A percentile compares a stretch with the other conserved stretches of the same genome.
These are phyloP conservation scores for Calcarius lapponicus DNA, from an alignment of 2,797 vertebrate species.

Conservation along the genomic window DNA sequence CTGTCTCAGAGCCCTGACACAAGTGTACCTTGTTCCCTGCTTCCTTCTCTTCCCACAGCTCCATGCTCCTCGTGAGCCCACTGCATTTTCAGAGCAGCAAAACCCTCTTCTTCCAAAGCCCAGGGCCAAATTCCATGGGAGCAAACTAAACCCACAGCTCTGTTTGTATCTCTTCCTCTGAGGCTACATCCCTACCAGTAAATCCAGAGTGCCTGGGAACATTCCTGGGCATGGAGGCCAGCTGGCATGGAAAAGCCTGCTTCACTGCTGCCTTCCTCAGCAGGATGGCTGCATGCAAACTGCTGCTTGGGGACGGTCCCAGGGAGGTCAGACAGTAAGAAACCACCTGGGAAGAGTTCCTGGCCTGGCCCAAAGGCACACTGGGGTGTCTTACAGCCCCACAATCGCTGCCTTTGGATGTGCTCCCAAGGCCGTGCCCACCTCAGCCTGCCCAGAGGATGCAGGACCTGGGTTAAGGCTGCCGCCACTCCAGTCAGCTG, in stretches of 20 bases:
- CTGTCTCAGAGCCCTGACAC: neutral
- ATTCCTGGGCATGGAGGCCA: conserved; percentile 20
- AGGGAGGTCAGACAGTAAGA: neutral
- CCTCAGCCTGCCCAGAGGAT: neutral
- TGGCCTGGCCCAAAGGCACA: neutral
- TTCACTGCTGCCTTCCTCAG: neutral
- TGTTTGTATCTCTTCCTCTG: conserved; percentile 19
- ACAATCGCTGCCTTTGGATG: neutral
- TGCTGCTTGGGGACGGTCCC: neutral
- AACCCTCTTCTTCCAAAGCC: conserved; percentile 6
- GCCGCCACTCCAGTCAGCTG: neutral
- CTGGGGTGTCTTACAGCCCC: neutral
- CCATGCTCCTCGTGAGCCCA: neutral
- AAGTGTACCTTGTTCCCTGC: neutral
- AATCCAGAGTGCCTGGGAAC: conserved; percentile 39
- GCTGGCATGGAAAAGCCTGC: conserved; percentile 34
- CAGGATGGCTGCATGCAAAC: neutral
- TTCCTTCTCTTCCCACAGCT: neutral
- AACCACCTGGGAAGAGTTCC: neutral
- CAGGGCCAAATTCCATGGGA: conserved; percentile 23
- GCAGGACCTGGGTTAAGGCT: neutral
- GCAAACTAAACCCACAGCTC: conserved; percentile 3
- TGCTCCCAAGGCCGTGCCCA: neutral
- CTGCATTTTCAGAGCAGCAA: neutral
- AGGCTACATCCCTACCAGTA: neutral